Evolutionary conservation across 2,113 vertebrate species (phyloP).

Genomic region (Willisornis vidua): DNA sequence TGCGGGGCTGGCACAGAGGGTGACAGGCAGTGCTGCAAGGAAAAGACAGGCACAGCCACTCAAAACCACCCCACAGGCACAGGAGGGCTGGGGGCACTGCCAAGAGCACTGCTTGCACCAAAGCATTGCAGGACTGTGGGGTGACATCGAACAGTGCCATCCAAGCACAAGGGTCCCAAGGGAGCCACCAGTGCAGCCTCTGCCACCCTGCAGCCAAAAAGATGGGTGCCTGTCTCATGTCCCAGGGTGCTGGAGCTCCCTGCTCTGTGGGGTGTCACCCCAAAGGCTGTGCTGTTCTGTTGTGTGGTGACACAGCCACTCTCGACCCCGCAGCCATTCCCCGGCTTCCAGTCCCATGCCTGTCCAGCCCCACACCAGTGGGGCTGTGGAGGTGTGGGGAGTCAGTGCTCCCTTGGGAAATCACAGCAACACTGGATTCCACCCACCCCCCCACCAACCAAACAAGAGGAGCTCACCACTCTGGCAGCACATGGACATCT

Average conservation of each 20-base stretch:
- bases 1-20: background rate
- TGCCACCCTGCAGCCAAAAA: background rate
- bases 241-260: background rate
- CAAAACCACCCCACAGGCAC: accelerated
- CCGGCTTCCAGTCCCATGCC: accelerated
- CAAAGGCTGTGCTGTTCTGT: accelerated
- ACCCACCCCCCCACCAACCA: background rate
- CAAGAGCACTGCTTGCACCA: background rate
- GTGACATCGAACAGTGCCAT: background rate
- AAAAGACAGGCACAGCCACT: accelerated
- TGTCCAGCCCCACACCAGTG: accelerated
- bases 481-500: background rate
- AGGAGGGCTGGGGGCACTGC: background rate
- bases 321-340: background rate
- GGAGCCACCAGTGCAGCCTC: background rate
- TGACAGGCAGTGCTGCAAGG: accelerated
- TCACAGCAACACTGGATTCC: background rate
- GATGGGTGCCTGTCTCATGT: background rate
- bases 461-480: background rate
- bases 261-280: background rate
- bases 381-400: background rate
- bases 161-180: background rate
- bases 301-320: accelerated
- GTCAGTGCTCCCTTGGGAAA: background rate
- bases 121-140: background rate